Percentiles rank a stretch among this genome's conserved stretches.
phyloP scores from a whole-genome alignment of 2,888 invertebrate genomes.

The Macroteleia sp. region DNA sequence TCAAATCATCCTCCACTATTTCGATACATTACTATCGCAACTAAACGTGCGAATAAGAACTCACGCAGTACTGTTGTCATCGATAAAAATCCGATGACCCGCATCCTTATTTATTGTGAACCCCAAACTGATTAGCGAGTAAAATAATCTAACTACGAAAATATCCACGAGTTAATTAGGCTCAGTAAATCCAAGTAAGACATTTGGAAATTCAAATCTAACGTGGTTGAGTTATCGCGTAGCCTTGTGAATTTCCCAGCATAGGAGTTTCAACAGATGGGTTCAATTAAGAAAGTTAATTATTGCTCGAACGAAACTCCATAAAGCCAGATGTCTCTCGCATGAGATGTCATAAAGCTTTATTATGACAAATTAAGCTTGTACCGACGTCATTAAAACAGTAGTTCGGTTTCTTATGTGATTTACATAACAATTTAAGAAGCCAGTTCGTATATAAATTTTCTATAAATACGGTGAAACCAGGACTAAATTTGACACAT shows the following conservation, averaged over 20 bases:
- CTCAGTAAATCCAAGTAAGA: conserved; percentile 3
- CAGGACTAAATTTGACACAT: no score
- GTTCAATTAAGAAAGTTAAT: conserved; percentile 49
- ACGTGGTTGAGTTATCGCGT: neutral
- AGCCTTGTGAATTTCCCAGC: conserved; percentile 12
- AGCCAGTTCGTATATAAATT: no score
- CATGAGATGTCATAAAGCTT: conserved; percentile 21
- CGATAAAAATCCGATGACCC: conserved; percentile 39
- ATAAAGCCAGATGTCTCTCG: conserved; percentile 38
- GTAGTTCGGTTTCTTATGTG: neutral
- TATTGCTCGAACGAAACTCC: conserved; percentile 35
- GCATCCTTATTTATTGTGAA: conserved; percentile 39
- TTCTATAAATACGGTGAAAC: no score
- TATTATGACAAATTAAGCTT: conserved; percentile 40
- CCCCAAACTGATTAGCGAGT: conserved; percentile 41
- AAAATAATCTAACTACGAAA: conserved; percentile 40
- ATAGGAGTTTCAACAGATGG: conserved; percentile 26
- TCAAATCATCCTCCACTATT: no score
- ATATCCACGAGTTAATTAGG: conserved; percentile 35
- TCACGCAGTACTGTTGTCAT: no score
- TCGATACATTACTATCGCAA: no score
- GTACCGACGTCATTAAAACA: conserved; percentile 5
- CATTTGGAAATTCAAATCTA: conserved; percentile 33
- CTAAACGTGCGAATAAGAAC: no score
- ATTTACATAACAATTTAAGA: neutral